Conservation (phyloP, 1,140 invertebrate species). For the Odontomachus brunneus region DNA sequence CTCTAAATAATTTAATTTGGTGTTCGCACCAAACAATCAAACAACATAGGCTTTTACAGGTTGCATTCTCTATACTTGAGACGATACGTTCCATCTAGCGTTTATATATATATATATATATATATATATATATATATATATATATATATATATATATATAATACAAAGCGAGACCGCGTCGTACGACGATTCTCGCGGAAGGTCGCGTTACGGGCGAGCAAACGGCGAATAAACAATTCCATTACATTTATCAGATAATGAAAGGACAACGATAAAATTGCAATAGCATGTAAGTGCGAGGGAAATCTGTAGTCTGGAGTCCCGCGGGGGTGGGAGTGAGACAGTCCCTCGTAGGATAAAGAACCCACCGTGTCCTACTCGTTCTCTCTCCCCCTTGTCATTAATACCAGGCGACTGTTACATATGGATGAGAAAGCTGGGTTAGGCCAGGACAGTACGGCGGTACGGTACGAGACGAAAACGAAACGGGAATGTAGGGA, state of each 20-base stretch:
- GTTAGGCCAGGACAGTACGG: conserved; percentile 73
- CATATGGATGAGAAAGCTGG: conserved; percentile 84
- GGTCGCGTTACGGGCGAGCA: conserved; percentile 42
- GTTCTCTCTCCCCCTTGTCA: conserved; percentile 78
- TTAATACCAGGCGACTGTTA: conserved; percentile 86
- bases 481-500: conserved; percentile 81
- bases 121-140: too few species aligned
- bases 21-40: too few species aligned
- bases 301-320: conserved; percentile 51
- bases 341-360: conserved; percentile 62
- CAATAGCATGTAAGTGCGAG: conserved; percentile 71
- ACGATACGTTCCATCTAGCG: background rate
- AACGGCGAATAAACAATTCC: conserved; percentile 79
- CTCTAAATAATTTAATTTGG: too few species aligned
- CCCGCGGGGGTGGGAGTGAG: conserved; percentile 11
- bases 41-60: too few species aligned
- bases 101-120: conserved; percentile 13
- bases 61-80: too few species aligned
- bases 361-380: conserved; percentile 66
- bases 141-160: too few species aligned
- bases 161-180: background rate
- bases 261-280: conserved; percentile 81
- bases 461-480: conserved; percentile 81
- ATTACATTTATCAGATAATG: conserved; percentile 83
- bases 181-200: conserved; percentile 16